Base-by-base conservation (phyloP, 1,140 invertebrate genomes). In the Aphaenogaster rudis region DNA sequence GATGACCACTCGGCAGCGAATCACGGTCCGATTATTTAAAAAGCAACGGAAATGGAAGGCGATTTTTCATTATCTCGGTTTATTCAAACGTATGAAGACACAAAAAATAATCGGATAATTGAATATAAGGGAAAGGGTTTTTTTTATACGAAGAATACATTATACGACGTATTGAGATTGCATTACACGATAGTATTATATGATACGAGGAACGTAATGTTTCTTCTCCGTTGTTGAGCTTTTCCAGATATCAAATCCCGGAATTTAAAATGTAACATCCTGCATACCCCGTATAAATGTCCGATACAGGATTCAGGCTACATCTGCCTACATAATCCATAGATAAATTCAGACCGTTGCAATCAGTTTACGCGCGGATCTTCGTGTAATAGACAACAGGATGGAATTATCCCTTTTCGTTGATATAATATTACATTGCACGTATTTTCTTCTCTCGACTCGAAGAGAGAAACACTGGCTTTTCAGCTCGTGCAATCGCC, bases 11-110 rank as follows among this genome's bases (percentile, higher is more conserved):
- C 39, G 9, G 15, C 48, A 21, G 59, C 13, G 21, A 86, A 76
- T 66, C 45, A 28, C 66, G n/a, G 11, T 45, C 36, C 67, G 66
- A 87, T 82, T 90, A 88, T 89, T 90, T 77, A 71, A 90, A 28
- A 90, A 59, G 71, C 54, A 63, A 48, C n/a, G 52, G 13, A 71
- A 81, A 82, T 69, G 48, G 33, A 63, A 11, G 42, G 13, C 54
- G 36, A 52, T 66, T 50, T 64, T 48, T 57, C 52, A 57, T 76
- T 39, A 52, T 21, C 7, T 64, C 15, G 8, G 2, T 48, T 28
- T 63, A 78, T 45, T 9, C 17, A 36, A 33, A n/a, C 17, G 42
- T 50, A 64, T 5, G 42, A 48, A n/a, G 28, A 13, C 28, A 17
- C 5, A 6, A 13, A 15, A 39, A 63, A 33, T 6, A 28, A 28